Evolutionary conservation across 2,888 invertebrate genomes (phyloP).

Genomic region (Sisyra terminalis): DNA sequence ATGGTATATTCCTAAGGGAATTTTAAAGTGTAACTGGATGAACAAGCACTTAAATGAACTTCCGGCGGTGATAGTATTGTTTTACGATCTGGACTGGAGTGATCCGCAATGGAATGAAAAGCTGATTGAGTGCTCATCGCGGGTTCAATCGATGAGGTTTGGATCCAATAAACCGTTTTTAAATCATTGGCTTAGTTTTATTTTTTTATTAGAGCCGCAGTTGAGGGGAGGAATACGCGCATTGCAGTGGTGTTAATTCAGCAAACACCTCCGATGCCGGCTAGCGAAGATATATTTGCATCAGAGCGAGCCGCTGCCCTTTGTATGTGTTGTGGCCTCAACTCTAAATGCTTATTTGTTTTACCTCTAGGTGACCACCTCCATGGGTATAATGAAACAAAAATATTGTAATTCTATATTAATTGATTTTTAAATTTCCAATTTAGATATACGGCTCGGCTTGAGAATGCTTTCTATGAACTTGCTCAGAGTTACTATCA

Average conservation of each 20-base stretch:
- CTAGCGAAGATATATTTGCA: slow-evolving; percentile 68
- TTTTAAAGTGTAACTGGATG: slow-evolving; percentile 90
- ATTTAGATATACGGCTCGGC: slow-evolving; percentile 40
- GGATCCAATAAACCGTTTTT: slow-evolving; percentile 1
- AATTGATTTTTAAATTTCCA: slow-evolving; percentile 20
- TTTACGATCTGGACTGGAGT: slow-evolving; percentile 96
- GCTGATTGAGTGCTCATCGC: slow-evolving; percentile 81
- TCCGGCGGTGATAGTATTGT: slow-evolving; percentile 86
- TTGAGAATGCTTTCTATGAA: slow-evolving; percentile 90
- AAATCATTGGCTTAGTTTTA: background rate
- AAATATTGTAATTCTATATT: too few relatives aligned
- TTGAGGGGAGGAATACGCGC: slow-evolving; percentile 55
- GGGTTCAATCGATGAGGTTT: slow-evolving; percentile 63
- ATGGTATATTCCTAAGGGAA: slow-evolving; percentile 89
- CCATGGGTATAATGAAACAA: too few relatives aligned
- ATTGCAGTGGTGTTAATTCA: slow-evolving; percentile 85
- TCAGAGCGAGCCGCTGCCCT: slow-evolving; percentile 83
- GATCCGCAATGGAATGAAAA: slow-evolving; percentile 89
- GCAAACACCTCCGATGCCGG: slow-evolving; percentile 55
- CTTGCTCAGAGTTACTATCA: slow-evolving; percentile 86
- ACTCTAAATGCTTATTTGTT: slow-evolving; percentile 83
- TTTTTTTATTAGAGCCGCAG: slow-evolving; percentile 35
- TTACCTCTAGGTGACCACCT: slow-evolving; percentile 77
- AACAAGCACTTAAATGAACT: slow-evolving; percentile 77
- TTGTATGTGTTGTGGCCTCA: slow-evolving; percentile 81